Base-by-base conservation (phyloP, 2,888 invertebrate genomes). In the Epirrhoe alternata region DNA sequence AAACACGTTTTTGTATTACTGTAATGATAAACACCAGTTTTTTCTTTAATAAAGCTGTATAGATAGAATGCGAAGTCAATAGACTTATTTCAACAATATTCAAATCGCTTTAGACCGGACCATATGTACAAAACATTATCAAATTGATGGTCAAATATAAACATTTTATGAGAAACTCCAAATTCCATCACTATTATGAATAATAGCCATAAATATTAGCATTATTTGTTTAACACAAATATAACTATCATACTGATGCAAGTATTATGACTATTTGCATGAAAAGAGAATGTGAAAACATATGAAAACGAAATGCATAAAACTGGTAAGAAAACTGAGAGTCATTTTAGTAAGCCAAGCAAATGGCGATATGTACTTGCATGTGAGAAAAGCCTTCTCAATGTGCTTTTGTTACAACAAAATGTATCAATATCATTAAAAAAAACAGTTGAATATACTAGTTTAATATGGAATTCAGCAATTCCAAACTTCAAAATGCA, bases 281-380 rank as follows among this genome's bases (percentile, higher is more conserved):
- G 6, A 42, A 10, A 42, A 47, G 0, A 47, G 16, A 47, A 16
- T 45, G 45, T 38, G 14, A 45, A 45, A 45, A 45, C 1, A 0
- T 5, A 14, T 6, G 5, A 16, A 16, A 47, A 47, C 6, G 0
- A 16, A 16, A 7, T n/a, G 10, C 50, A 50, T 50, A 24, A 50
- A 50, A 50, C 24, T 30, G 30, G 12, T 51, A n/a, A 52, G 7
- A 52, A 47, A 53, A 53, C 14, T 53, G 14, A 53, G 35, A 53
- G 33, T 53, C 53, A 53, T 14, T 53, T 10, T 33, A 47, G 7
- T 16, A 16, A 47, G 47, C 14, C 1, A 47, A 16, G 57, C 57
- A 47, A 57, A 49, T 47, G 57, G 47, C 57, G 57, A 16, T 49
- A 16, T 16, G 30, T 53, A 35, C 35, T 35, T 53, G 14, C 35